A percentile compares a stretch with the other conserved stretches of the same genome.
These are phyloP conservation scores for Hyppa rectilinea DNA, from an alignment of 2,888 invertebrate species.

Conservation along the genomic window DNA sequence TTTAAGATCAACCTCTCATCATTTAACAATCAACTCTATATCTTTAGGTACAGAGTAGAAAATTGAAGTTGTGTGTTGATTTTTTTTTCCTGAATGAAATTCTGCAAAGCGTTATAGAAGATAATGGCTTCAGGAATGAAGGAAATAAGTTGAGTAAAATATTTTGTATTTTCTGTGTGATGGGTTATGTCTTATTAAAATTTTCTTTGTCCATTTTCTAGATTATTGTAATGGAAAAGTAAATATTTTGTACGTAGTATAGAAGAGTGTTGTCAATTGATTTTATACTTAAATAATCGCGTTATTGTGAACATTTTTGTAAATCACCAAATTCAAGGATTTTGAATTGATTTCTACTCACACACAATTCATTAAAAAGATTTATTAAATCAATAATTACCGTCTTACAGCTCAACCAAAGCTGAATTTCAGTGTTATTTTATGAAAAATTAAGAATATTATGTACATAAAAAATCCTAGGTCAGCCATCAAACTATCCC, in stretches of 20 bases:
- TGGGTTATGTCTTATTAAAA: slow-evolving; percentile 58
- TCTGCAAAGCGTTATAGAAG: slow-evolving; percentile 52
- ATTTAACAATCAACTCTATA: slow-evolving; percentile 40
- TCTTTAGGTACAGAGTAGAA: background rate
- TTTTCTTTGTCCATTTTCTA: slow-evolving; percentile 36
- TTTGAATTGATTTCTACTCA: background rate
- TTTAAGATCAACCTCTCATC: slow-evolving; percentile 30
- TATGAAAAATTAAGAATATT: background rate
- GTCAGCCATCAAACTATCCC: too few relatives aligned
- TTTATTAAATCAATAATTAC: background rate
- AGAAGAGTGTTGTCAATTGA: background rate
- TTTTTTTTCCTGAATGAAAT: slow-evolving; percentile 55
- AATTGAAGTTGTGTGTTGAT: background rate
- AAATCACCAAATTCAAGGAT: background rate
- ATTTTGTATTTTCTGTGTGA: slow-evolving; percentile 52
- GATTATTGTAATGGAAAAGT: slow-evolving; percentile 14
- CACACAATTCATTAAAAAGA: background rate
- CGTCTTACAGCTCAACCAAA: background rate
- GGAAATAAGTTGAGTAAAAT: slow-evolving; percentile 62
- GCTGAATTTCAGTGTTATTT: background rate
- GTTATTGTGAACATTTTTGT: background rate
- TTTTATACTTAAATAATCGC: background rate
- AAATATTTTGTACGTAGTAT: background rate
- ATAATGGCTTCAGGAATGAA: slow-evolving; percentile 56
- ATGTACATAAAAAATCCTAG: background rate